Conservation (phyloP, 37 sponge, comb jelly and placozoan species). For the Halisarca cf. caerulea region DNA sequence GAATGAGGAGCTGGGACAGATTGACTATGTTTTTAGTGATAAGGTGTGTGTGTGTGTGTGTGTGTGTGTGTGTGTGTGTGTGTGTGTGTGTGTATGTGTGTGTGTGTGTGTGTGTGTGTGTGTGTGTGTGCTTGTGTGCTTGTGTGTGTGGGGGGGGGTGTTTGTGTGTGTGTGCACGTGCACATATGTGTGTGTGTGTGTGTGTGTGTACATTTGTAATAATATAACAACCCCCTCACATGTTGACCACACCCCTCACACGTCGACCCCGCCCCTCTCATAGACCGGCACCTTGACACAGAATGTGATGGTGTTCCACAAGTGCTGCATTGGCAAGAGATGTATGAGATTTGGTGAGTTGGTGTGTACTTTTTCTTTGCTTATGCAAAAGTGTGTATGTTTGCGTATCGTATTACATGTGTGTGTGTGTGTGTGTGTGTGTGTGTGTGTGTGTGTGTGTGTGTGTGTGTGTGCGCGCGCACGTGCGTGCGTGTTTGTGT, state of each 20-base stretch:
- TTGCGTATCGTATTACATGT: neutral
- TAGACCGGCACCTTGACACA: slow-evolving; percentile 97
- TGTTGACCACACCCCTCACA: no score
- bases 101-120: slow-evolving; percentile 19
- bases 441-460: neutral
- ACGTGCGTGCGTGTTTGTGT: no score
- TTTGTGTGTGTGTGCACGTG: no score
- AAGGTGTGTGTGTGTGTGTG: slow-evolving; percentile 64
- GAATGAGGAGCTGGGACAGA: slow-evolving; percentile 97
- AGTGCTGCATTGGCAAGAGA: slow-evolving; percentile 72
- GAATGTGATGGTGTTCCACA: slow-evolving; percentile 93
- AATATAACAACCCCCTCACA: no score
- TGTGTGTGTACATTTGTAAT: no score
- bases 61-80: slow-evolving; percentile 25
- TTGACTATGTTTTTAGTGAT: slow-evolving; percentile 96
- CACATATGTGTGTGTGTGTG: no score
- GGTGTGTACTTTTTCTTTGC: neutral
- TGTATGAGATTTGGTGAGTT: slow-evolving; percentile 68
- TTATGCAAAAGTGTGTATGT: neutral
- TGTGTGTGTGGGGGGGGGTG: no score
- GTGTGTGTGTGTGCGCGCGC: no score
- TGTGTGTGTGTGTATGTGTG: slow-evolving; percentile 29
- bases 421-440: no score
- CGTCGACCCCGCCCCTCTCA: no score
- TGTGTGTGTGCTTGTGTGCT: no score